phyloP scores from a whole-genome alignment of 2,797 vertebrate genomes.

The Nannoperca obscura region DNA sequence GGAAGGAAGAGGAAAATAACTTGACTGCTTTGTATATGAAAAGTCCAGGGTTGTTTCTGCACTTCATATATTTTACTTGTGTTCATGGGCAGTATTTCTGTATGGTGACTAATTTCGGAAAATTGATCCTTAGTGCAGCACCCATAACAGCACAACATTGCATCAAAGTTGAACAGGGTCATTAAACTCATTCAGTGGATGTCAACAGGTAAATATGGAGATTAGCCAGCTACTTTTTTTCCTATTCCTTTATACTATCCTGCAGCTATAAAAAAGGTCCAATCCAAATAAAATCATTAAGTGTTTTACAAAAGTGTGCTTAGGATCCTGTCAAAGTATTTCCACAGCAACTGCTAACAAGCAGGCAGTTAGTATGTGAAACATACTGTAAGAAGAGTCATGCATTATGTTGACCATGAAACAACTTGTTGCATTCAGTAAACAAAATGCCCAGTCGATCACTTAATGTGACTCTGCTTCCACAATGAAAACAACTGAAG shows the following conservation, averaged over 20 bases:
- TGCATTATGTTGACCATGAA: not conserved
- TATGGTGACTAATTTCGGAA: not conserved
- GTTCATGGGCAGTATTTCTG: conserved; percentile 22
- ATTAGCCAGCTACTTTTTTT: not conserved
- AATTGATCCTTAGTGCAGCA: conserved; percentile 3
- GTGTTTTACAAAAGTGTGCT: too few species aligned
- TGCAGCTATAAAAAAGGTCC: not conserved
- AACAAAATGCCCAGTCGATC: not conserved
- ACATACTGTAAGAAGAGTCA: conserved; percentile 6
- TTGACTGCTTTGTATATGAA: conserved; percentile 28
- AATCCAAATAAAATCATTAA: not conserved
- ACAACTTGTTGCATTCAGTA: not conserved
- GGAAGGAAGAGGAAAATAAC: conserved; percentile 35
- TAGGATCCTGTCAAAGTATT: not conserved
- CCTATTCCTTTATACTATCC: not conserved
- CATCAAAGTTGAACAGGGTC: conserved; percentile 5
- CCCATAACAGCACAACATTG: not conserved
- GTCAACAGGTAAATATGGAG: not conserved
- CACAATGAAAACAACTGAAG: not conserved
- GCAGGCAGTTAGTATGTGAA: not conserved
- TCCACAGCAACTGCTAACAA: not conserved
- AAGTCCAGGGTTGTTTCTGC: conserved; percentile 21
- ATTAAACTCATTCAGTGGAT: conserved; percentile 7
- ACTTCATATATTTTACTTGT: conserved; percentile 6
- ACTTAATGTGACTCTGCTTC: not conserved